Evolutionary conservation across 1,140 invertebrate genomes (phyloP).

Genomic region (Panagrolaimus sp.): DNA sequence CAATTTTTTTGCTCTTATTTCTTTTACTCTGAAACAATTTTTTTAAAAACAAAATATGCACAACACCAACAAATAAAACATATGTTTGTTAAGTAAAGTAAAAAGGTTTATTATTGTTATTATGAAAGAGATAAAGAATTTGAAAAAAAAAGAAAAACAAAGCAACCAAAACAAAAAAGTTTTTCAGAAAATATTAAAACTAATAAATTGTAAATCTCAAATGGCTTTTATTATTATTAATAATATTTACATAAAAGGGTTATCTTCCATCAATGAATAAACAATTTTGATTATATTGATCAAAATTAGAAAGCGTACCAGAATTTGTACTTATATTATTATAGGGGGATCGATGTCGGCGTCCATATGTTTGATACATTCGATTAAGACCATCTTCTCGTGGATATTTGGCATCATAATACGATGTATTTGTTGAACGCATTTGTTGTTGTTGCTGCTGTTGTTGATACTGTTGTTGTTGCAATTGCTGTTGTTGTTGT

Average conservation of each 20-base stretch:
- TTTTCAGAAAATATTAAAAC: neutral
- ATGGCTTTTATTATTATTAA: slow-evolving; percentile 1
- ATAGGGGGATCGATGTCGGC: slow-evolving; percentile 9
- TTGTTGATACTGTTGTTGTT: slow-evolving; percentile 17
- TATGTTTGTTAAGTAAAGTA: too few relatives aligned
- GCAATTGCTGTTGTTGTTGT: slow-evolving; percentile 4
- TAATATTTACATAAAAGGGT: neutral
- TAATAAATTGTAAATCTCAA: neutral
- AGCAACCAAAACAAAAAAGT: neutral
- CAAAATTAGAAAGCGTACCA: slow-evolving; percentile 10
- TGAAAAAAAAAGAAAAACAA: neutral
- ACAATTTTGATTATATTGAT: slow-evolving; percentile 1
- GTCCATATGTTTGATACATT: slow-evolving; percentile 12
- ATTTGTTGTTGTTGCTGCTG: slow-evolving; percentile 13
- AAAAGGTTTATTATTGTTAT: too few relatives aligned
- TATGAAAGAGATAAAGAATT: neutral
- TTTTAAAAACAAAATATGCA: too few relatives aligned
- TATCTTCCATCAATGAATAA: slow-evolving; percentile 10
- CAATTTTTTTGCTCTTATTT: too few relatives aligned
- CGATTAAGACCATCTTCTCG: slow-evolving; percentile 5
- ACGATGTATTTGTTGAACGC: neutral
- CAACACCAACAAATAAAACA: too few relatives aligned
- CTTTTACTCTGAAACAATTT: too few relatives aligned
- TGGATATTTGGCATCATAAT: slow-evolving; percentile 14
- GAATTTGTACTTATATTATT: slow-evolving; percentile 9